Base-by-base conservation (phyloP, 2,113 vertebrate genomes). In the Macaca nemestrina region DNA sequence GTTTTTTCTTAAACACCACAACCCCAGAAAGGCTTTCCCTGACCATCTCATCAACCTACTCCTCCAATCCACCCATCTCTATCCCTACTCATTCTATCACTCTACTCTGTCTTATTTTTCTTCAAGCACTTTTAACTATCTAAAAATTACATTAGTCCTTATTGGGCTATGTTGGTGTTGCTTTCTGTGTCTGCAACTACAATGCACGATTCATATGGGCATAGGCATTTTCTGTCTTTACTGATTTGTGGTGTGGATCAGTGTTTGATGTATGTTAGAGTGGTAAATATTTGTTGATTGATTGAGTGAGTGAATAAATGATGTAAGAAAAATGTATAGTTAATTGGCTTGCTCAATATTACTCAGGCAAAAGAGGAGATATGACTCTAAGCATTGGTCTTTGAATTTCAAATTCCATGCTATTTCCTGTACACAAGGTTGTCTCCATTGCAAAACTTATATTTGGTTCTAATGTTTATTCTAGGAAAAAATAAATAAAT, bases 381-480 rank as follows among this genome's bases (percentile, higher is more conserved):
- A 20, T 75, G 86, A 92, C 68, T 93, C 75, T 93, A 67, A 43
- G 59, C 22, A 45, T 6, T 73, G 67, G 83, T 89, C 87, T 93
- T 94, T 90, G 50, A 83, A 38, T 88, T 95, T 94, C 27, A 84
- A 84, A 90, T 70, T 87, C 76, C 68, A 70, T 40, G 73, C 75
- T 87, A 72, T 80, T 92, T 97, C 90, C 75, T 92, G 75, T 84
- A 86, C 16, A 81, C 84, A 95, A 89, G 20, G 14, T 96, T 90
- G 57, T 43, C 55, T 87, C 35, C 67, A 32, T 92, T 95, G 81
- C 68, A 95, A 96, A 87, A 95, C 64, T 90, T 87, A 80, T 16
- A 94, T 96, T 98, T 96, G 84, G 92, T 84, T 90, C 96, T 48
- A 90, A 13, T 96, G 90, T 94, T 97, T 95, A 96, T 94, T 88